Evolutionary conservation across 2,113 vertebrate genomes (phyloP).

Genomic region (Cryptomyrus ogoouensis): DNA sequence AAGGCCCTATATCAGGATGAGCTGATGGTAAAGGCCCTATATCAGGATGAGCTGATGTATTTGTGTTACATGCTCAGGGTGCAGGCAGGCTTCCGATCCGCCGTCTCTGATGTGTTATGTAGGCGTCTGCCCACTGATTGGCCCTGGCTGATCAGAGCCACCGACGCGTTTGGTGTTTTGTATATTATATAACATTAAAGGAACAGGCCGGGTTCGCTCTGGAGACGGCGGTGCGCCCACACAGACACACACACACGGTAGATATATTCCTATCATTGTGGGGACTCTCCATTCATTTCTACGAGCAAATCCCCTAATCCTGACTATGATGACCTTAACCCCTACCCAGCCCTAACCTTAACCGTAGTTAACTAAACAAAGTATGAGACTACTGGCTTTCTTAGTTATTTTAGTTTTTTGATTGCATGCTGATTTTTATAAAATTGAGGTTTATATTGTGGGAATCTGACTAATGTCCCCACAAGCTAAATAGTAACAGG

Average conservation of each 20-base stretch:
- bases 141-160: constrained; percentile 29
- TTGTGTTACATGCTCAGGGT: background rate
- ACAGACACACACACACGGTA: constrained; percentile 10
- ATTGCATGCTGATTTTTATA: background rate
- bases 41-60: background rate
- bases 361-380: background rate
- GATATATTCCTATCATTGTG: background rate
- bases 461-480: background rate
- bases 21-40: background rate
- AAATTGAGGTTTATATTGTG: background rate
- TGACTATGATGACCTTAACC: background rate
- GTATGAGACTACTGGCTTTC: background rate
- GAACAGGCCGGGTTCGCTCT: constrained; percentile 34
- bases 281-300: background rate
- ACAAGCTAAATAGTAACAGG: background rate
- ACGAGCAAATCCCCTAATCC: background rate
- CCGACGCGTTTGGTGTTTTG: constrained; percentile 29
- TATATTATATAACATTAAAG: constrained; percentile 47
- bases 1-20: background rate
- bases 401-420: background rate
- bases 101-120: constrained; percentile 4
- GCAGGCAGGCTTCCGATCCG: background rate
- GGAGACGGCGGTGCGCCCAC: constrained; percentile 26
- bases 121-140: constrained; percentile 33
- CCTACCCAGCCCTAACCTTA: background rate